Percentiles rank a stretch among this genome's conserved stretches.
phyloP scores from a whole-genome alignment of 2,888 invertebrate genomes.

The Heliconius aoede region DNA sequence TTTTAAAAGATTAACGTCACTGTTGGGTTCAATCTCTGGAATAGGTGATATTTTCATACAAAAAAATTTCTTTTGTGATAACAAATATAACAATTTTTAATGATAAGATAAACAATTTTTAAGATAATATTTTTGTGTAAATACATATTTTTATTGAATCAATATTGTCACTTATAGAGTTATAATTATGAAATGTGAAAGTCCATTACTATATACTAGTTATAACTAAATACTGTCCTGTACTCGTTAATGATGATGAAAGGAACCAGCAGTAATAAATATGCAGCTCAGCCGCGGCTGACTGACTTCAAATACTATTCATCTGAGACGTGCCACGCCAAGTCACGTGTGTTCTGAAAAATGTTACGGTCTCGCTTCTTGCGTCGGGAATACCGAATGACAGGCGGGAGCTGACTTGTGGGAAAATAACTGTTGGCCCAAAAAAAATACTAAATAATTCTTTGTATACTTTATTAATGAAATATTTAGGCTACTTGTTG shows the following conservation, averaged over 20 bases:
- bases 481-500: neutral
- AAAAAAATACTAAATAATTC: slow-evolving; percentile 14
- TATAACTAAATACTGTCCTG: neutral
- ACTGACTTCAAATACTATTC: slow-evolving; percentile 44
- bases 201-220: neutral
- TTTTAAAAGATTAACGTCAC: neutral
- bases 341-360: slow-evolving; percentile 74
- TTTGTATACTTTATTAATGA: neutral
- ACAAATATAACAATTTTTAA: neutral
- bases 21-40: neutral
- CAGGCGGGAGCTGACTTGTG: slow-evolving; percentile 54
- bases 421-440: slow-evolving; percentile 23
- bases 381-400: slow-evolving; percentile 67
- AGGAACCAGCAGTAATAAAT: slow-evolving; percentile 33
- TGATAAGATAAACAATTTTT: too few species aligned
- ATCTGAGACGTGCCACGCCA: slow-evolving; percentile 54
- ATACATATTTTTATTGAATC: too few species aligned
- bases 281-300: slow-evolving; percentile 30
- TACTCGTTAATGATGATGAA: slow-evolving; percentile 23
- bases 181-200: too few species aligned
- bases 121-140: too few species aligned
- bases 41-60: neutral
- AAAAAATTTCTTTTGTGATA: neutral
- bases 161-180: too few species aligned
- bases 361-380: slow-evolving; percentile 64